Base-by-base conservation (phyloP, 2,113 vertebrate genomes). In the Pleuronectes platessa region DNA sequence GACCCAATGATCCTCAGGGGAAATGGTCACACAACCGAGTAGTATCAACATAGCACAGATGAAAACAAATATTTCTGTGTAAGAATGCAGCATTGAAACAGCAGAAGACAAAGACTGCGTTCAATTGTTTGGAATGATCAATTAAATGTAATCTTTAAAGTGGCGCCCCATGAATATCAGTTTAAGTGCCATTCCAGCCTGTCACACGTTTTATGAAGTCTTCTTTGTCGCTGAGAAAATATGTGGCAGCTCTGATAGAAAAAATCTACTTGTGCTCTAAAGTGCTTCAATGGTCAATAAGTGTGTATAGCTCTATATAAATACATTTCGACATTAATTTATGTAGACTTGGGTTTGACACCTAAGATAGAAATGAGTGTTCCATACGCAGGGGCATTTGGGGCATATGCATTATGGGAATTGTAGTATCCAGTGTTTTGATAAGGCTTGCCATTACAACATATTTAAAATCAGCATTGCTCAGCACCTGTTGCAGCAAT, bases 1-100 rank as follows among this genome's bases (percentile, higher is more conserved):
- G 71, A 12, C 82, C 68, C 55, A 18, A 20, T 53, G 51, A 64
- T 61, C 67, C 59, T 64, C 61, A 8, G 42, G 61, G 65, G 68
- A 27, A 55, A 62, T 18, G 20, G 37, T 23, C 11, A 24, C 54
- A 56, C 24, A 1, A 6, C 35, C 18, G 18, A 37, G 62, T 58
- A 31, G 4, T 53, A 10, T 26, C 27, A 10, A 20, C 68, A 40
- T n/a, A 51, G 37, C 27, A 35, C 35, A 51, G 40, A 11, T 12
- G 40, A 15, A 67, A 24, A 53, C n/a, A 21, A 12, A 4, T 18
- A 45, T 42, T 42, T 9, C 17, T 47, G 3, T 45, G 35, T 24
- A 4, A 18, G 23, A 20, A 55, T 24, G 56, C 42, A 37, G 20
- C 45, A 2, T 42, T 5, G 2, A 31, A 54, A 54, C 20, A 54